Conservation (phyloP, 2,113 vertebrate genomes). For the Pithys albifrons region DNA sequence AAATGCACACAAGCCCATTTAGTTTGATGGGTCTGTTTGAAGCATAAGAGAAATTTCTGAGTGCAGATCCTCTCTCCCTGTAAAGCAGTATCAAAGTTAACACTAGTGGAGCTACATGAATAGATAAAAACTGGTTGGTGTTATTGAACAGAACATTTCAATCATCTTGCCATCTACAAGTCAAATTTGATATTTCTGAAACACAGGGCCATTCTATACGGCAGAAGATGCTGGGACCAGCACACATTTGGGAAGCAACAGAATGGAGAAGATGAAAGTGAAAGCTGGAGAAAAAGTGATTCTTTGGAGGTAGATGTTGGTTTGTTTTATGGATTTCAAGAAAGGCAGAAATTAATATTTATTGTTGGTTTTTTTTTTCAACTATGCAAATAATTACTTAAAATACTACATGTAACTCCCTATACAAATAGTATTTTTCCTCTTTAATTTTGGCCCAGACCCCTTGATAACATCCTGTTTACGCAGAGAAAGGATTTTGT, state of each 20-base stretch:
- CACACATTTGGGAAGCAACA: neutral
- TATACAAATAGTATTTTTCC: neutral
- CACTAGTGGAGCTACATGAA: fast-evolving
- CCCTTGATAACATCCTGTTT: neutral
- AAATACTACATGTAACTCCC: neutral
- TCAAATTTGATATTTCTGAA: neutral
- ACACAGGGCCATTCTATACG: neutral
- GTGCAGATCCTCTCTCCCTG: neutral
- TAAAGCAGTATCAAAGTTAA: neutral
- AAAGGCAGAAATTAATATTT: neutral
- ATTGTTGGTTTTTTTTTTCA: neutral
- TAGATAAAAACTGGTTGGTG: neutral
- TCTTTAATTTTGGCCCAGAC: neutral
- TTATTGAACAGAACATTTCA: neutral
- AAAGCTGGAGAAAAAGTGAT: fast-evolving
- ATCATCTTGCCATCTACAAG: neutral
- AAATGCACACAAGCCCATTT: neutral
- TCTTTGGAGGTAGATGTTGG: neutral
- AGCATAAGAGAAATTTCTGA: neutral
- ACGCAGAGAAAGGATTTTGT: neutral
- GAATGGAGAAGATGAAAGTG: neutral
- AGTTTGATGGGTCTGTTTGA: neutral
- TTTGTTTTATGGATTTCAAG: neutral
- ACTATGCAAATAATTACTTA: neutral
- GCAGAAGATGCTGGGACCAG: neutral